These are phyloP conservation scores for Stenoptilia bipunctidactyla DNA, from an alignment of 2,888 invertebrate species.

Conservation along the genomic window DNA sequence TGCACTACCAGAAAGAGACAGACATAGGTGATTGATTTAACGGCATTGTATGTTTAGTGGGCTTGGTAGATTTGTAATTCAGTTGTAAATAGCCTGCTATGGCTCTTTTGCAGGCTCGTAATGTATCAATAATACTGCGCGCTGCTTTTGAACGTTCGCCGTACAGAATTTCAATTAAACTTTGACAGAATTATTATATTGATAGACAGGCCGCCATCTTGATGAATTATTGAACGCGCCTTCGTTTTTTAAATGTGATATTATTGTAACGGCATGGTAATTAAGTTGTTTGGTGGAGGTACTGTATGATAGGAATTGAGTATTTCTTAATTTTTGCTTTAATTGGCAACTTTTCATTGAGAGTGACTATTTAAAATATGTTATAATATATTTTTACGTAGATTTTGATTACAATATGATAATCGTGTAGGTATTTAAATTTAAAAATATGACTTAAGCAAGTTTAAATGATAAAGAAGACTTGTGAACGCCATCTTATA, in stretches of 20 bases:
- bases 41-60: constrained; percentile 63
- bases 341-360: too few species aligned
- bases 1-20: constrained; percentile 22
- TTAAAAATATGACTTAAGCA: too few species aligned
- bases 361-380: too few species aligned
- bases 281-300: constrained; percentile 21
- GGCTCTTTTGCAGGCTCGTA: constrained; percentile 59
- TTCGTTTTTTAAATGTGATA: constrained; percentile 28
- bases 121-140: constrained; percentile 65
- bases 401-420: too few species aligned
- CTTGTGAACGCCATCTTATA: too few species aligned
- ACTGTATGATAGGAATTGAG: background rate
- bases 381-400: too few species aligned
- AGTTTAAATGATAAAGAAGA: too few species aligned
- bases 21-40: constrained; percentile 50
- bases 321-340: background rate
- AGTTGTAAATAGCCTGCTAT: constrained; percentile 62
- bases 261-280: constrained; percentile 25
- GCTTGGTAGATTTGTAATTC: constrained; percentile 64
- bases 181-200: constrained; percentile 69
- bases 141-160: constrained; percentile 34
- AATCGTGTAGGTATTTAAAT: too few species aligned
- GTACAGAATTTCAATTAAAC: constrained; percentile 63
- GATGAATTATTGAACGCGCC: constrained; percentile 48
- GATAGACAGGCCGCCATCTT: constrained; percentile 52